phyloP scores from a whole-genome alignment of 2,888 invertebrate species.

The Agrotis puta region DNA sequence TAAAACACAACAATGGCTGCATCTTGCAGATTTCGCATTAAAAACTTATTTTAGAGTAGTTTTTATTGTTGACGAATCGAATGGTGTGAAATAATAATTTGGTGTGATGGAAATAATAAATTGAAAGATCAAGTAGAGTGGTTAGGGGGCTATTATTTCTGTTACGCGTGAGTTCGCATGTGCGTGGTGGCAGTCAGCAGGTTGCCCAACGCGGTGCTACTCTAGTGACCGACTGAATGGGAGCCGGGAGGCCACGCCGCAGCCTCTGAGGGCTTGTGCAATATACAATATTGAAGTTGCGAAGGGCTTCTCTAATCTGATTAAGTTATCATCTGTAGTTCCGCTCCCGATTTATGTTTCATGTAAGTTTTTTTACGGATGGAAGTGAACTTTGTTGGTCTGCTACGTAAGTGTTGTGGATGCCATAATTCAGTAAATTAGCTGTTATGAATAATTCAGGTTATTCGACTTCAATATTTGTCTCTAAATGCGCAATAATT shows the following conservation, averaged over 20 bases:
- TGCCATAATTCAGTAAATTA: neutral
- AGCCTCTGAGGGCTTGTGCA: conserved; percentile 70
- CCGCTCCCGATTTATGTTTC: conserved; percentile 56
- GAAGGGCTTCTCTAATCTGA: conserved; percentile 70
- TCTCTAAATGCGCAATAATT: neutral
- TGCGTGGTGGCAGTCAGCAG: conserved; percentile 56
- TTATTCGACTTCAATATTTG: neutral
- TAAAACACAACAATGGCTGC: conserved; percentile 48
- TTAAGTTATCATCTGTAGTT: conserved; percentile 69
- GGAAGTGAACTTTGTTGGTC: neutral
- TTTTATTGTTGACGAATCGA: conserved; percentile 13
- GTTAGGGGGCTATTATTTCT: conserved; percentile 64
- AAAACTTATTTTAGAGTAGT: conserved; percentile 45
- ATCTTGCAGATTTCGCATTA: conserved; percentile 31
- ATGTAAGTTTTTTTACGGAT: neutral
- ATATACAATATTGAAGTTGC: conserved; percentile 73
- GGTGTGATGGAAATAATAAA: conserved; percentile 23
- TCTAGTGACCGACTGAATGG: conserved; percentile 70
- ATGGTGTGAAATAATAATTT: conserved; percentile 43
- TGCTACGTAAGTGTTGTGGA: too few relatives aligned
- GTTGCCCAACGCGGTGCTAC: conserved; percentile 71
- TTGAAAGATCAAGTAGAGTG: conserved; percentile 56
- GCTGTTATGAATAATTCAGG: neutral
- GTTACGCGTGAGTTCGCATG: conserved; percentile 73
- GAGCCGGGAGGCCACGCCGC: conserved; percentile 63